phyloP scores from a whole-genome alignment of 2,797 vertebrate species.

The Clarias platycephalus region DNA sequence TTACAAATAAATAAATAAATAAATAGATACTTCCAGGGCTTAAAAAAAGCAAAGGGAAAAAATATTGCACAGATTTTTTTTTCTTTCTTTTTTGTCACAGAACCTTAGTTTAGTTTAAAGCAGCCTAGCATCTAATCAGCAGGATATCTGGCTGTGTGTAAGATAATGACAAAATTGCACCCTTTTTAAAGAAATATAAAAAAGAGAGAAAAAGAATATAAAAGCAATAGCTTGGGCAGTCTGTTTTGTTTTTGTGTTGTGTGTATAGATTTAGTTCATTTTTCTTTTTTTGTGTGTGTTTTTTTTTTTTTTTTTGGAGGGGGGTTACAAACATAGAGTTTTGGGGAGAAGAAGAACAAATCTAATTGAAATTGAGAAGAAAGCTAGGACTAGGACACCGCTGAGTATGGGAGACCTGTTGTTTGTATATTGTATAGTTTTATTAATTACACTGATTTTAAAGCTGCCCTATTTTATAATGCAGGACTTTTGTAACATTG shows the following conservation, averaged over 20 bases:
- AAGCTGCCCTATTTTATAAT: slow-evolving; percentile 99
- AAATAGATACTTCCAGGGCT: slow-evolving; percentile 88
- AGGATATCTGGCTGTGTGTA: slow-evolving; percentile 82
- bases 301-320: slow-evolving; percentile 40
- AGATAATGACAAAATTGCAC: slow-evolving; percentile 92
- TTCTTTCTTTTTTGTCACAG: slow-evolving; percentile 78
- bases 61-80: slow-evolving; percentile 73
- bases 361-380: slow-evolving; percentile 50
- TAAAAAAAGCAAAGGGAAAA: slow-evolving; percentile 87
- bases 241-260: slow-evolving; percentile 85
- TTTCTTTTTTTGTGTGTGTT: slow-evolving; percentile 27
- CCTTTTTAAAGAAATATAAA: slow-evolving; percentile 86
- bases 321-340: slow-evolving; percentile 74
- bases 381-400: slow-evolving; percentile 67
- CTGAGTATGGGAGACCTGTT: slow-evolving; percentile 85
- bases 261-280: slow-evolving; percentile 84
- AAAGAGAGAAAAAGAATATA: slow-evolving; percentile 77
- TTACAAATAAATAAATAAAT: slow-evolving; percentile 42
- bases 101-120: slow-evolving; percentile 77
- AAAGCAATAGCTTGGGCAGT: slow-evolving; percentile 99
- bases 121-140: slow-evolving; percentile 90
- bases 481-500: slow-evolving; percentile 99
- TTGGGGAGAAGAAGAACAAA: slow-evolving; percentile 53
- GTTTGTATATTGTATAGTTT: slow-evolving; percentile 99
- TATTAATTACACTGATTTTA: slow-evolving; percentile 99